Evolutionary conservation across 1,140 invertebrate genomes (phyloP).

Genomic region (Diorhabda sublineata): DNA sequence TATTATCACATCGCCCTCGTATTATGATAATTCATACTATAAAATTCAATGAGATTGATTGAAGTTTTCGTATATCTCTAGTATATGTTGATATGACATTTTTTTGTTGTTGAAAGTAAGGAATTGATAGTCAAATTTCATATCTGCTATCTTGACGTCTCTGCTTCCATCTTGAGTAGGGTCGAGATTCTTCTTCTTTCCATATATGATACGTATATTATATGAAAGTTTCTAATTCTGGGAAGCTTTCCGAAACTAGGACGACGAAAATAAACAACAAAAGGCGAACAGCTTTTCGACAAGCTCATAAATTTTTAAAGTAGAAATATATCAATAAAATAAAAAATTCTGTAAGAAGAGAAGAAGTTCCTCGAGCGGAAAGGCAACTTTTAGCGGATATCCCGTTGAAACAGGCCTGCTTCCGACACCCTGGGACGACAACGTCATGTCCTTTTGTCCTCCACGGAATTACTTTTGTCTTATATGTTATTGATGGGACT

Average conservation of each 20-base stretch:
- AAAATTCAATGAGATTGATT: no score
- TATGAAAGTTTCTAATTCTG: no score
- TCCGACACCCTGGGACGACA: background rate
- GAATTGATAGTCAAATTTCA: no score
- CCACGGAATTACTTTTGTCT: no score
- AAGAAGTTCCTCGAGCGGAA: background rate
- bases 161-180: background rate
- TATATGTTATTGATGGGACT: no score
- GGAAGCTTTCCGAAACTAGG: background rate
- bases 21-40: no score
- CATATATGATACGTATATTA: no score
- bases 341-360: background rate
- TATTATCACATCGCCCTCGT: no score
- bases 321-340: background rate
- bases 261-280: background rate
- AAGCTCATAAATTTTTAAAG: background rate
- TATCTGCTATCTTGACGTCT: background rate
- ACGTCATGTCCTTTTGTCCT: background rate
- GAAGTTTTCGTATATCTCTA: no score
- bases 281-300: background rate
- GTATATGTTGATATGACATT: no score
- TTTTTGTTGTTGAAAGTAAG: no score
- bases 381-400: background rate
- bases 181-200: background rate
- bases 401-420: background rate